Base-by-base conservation (phyloP, 1,140 invertebrate genomes). In the Neodiprion lecontei region DNA sequence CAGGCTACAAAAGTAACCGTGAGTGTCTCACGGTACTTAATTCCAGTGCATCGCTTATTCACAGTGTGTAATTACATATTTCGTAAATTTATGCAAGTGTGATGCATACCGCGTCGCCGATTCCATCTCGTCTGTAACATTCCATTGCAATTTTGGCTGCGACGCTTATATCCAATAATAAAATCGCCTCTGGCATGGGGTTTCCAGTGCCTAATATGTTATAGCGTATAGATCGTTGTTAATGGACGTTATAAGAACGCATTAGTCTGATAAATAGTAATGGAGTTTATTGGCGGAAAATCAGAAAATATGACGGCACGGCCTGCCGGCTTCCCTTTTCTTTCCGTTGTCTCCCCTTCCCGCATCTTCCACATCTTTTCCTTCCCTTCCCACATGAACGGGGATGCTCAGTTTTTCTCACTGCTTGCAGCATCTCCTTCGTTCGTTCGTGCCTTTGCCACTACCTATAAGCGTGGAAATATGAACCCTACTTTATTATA, bases 231-330 rank as follows among this genome's bases (percentile, higher is more conserved):
- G 85, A 88, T 88, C 84, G 82, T 88, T 85, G 87, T 87, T 88
- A 87, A 87, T 85, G 85, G 83, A 76, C 82, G 85, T 86, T 85
- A 85, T 88, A 85, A 88, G 85, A 80, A 86, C 79, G 82, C 86
- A 88, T 87, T 88, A 88, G 84, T 75, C 84, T 88, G 87, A 88
- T 88, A 88, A 88, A 88, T 87, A 88, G 87, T 87, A 87, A 88
- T 87, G 84, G 86, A 78, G 83, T 85, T 88, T 88, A 88, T 88
- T 87, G 86, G 87, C 82, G 85, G 82, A 88, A 87, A 88, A 88
- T 88, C 86, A 88, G 86, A 79, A 88, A 87, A 88, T 88, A 88
- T 86, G 85, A 88, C 82, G 79, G 80, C 75, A 53, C 72, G n/a
- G 75, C 73, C 78, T 73, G 74, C 74, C 76, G 80, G 83, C 82